phyloP scores from a whole-genome alignment of 2,797 vertebrate species.

The Semotilus atromaculatus region DNA sequence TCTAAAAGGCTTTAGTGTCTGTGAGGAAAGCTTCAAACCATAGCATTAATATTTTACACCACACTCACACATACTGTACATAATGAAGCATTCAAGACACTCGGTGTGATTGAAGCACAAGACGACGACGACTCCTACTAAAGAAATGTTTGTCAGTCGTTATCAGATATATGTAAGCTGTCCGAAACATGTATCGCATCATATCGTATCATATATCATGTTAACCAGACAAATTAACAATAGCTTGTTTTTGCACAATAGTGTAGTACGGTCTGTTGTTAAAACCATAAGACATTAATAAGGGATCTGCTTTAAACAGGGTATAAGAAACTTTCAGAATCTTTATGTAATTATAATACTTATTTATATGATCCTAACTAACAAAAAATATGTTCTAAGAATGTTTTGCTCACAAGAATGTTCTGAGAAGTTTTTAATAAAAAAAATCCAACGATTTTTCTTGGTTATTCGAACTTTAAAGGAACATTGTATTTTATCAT shows the following conservation, averaged over 20 bases:
- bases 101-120: neutral
- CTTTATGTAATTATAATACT: neutral
- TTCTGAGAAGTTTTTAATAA: too few relatives aligned
- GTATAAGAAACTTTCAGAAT: neutral
- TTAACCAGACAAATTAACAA: neutral
- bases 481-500: neutral
- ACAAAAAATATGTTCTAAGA: too few relatives aligned
- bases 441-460: too few relatives aligned
- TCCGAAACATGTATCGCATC: neutral
- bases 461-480: neutral
- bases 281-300: neutral
- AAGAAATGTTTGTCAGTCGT: neutral
- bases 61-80: neutral
- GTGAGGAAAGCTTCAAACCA: neutral
- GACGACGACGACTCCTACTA: neutral
- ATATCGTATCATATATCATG: too few relatives aligned
- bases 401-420: too few relatives aligned
- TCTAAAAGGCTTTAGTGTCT: constrained; percentile 11
- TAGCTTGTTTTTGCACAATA: neutral
- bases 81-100: constrained; percentile 35
- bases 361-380: too few relatives aligned
- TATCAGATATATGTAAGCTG: neutral
- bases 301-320: neutral
- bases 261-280: too few relatives aligned
- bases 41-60: constrained; percentile 47